Conservation (phyloP, 2,797 vertebrate genomes). For the Hemibagrus guttatus region DNA sequence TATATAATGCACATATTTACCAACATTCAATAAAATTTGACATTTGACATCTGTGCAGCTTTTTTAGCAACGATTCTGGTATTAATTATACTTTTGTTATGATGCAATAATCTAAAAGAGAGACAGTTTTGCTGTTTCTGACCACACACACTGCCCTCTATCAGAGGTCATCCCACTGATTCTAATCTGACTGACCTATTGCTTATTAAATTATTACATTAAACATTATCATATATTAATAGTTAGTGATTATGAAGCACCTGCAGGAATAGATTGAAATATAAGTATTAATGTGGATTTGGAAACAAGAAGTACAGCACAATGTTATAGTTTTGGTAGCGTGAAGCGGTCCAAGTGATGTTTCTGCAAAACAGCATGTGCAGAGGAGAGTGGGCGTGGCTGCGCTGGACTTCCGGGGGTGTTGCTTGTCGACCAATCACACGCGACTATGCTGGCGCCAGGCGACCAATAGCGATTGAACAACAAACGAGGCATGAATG, state of each 20-base stretch:
- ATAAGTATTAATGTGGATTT: neutral
- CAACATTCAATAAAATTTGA: neutral
- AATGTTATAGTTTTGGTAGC: neutral
- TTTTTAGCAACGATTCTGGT: neutral
- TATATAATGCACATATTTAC: neutral
- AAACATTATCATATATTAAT: neutral
- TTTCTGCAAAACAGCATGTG: conserved; percentile 45
- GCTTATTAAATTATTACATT: neutral
- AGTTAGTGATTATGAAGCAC: neutral
- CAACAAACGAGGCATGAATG: conserved; percentile 49
- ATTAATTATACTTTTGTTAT: neutral
- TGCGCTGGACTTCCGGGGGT: conserved; percentile 29
- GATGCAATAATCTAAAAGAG: neutral
- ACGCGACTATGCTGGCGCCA: neutral
- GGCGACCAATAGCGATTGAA: conserved; percentile 41
- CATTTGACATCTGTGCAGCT: neutral
- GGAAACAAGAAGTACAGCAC: neutral
- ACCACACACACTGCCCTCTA: neutral
- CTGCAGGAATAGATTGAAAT: neutral
- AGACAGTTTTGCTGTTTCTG: neutral
- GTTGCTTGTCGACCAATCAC: conserved; percentile 41
- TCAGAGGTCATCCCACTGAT: neutral
- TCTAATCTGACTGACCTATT: neutral
- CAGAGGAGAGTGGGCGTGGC: conserved; percentile 36
- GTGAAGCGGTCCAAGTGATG: neutral